Percentiles rank a stretch among this genome's conserved stretches.
These are phyloP conservation scores for Baryphthengus martii DNA, from an alignment of 2,113 vertebrate species.

Conservation along the genomic window DNA sequence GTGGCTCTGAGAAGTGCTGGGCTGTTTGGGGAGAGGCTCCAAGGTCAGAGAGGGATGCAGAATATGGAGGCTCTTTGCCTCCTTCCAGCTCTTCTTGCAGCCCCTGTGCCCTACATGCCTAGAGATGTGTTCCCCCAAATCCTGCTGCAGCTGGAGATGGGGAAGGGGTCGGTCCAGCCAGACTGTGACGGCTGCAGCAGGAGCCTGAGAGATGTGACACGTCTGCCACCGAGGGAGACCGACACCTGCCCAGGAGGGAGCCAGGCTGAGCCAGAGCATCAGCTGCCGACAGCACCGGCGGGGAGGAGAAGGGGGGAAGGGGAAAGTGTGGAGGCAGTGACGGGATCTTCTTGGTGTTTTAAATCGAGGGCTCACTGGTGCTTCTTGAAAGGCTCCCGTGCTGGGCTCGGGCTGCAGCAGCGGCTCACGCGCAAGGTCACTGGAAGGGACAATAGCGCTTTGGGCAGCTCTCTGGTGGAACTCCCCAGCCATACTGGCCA, in stretches of 20 bases:
- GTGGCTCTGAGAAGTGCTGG: rapidly evolving
- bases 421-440: slow-evolving; percentile 36
- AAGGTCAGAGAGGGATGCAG: not conserved
- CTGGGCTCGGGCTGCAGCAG: slow-evolving; percentile 22
- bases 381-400: not conserved
- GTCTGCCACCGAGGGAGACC: not conserved
- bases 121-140: not conserved
- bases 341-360: rapidly evolving
- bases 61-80: not conserved
- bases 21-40: not conserved
- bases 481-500: not conserved
- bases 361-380: rapidly evolving
- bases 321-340: rapidly evolving
- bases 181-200: not conserved
- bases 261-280: not conserved
- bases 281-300: rapidly evolving
- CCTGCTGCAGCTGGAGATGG: not conserved
- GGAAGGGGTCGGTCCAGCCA: not conserved
- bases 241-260: not conserved
- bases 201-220: not conserved
- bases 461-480: not conserved
- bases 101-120: not conserved
- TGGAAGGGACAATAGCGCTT: slow-evolving; percentile 34
- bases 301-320: rapidly evolving
- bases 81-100: not conserved